Percentiles rank a stretch among this genome's conserved stretches.
Conservation (phyloP, 2,113 vertebrate genomes). For the Rhynchopsitta pachyrhyncha region DNA sequence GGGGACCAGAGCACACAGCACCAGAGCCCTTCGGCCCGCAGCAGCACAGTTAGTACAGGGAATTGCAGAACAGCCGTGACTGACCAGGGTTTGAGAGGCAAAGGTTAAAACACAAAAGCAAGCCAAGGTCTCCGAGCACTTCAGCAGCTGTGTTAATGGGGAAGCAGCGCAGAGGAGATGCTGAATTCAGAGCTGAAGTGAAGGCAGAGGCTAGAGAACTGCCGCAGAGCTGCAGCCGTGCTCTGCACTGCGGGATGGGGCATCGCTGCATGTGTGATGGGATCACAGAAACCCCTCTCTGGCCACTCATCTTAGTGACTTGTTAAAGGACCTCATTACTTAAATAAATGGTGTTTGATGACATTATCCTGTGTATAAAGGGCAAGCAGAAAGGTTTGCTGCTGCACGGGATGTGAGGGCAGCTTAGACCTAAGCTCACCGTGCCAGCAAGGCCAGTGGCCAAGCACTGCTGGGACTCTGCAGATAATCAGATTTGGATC, state of each 20-base stretch:
- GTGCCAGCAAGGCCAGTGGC: background rate
- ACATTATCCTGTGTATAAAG: background rate
- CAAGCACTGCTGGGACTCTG: accelerated
- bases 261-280: accelerated
- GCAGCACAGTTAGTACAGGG: background rate
- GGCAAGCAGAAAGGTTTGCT: background rate
- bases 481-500: background rate
- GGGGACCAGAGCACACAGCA: background rate
- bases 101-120: background rate
- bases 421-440: background rate
- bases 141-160: conserved; percentile 1
- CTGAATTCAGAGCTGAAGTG: background rate
- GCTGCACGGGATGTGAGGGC: background rate
- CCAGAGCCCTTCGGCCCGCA: background rate
- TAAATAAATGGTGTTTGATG: background rate
- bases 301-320: background rate
- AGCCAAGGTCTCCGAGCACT: background rate
- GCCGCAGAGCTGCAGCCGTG: background rate
- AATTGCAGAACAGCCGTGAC: background rate
- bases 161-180: conserved; percentile 14
- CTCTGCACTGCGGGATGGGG: background rate
- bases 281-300: background rate
- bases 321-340: background rate
- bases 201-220: background rate
- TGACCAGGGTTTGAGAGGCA: background rate